Conservation (phyloP, 1,140 invertebrate genomes). For the Drosophila lacteicornis region DNA sequence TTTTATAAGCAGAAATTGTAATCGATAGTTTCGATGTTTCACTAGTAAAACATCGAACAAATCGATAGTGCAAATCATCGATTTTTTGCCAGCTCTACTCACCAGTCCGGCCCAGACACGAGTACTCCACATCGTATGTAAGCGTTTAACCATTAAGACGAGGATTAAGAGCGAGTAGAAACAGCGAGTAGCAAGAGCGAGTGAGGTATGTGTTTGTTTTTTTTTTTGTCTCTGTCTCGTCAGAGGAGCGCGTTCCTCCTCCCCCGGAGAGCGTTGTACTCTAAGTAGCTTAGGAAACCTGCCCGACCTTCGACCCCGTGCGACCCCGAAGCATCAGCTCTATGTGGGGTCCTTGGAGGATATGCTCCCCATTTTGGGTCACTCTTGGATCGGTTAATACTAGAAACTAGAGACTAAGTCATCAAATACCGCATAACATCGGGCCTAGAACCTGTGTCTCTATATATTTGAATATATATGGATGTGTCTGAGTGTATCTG, state of each 20-base stretch:
- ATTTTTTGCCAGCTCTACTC: too few species aligned
- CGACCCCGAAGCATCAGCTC: not conserved
- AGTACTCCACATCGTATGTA: constrained; percentile 58
- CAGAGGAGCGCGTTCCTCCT: constrained; percentile 1
- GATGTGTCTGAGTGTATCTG: constrained; percentile 41
- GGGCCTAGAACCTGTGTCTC: constrained; percentile 10
- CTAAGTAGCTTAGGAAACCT: constrained; percentile 29
- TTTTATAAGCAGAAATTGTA: too few species aligned
- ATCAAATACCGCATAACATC: constrained; percentile 17
- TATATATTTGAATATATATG: constrained; percentile 25
- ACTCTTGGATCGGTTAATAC: constrained; percentile 40
- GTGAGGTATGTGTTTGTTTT: constrained; percentile 42
- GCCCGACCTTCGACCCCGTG: not conserved
- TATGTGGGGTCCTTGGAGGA: not conserved
- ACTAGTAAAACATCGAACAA: too few species aligned
- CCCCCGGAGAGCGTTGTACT: not conserved
- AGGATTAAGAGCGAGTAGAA: constrained; percentile 57
- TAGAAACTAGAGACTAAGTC: constrained; percentile 44
- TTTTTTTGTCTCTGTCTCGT: constrained; percentile 46
- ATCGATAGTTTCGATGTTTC: too few species aligned
- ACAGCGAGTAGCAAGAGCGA: constrained; percentile 27
- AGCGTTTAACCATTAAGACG: constrained; percentile 68
- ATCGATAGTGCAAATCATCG: too few species aligned
- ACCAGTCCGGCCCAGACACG: constrained; percentile 8
- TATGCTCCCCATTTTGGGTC: not conserved